Evolutionary conservation across 2,797 vertebrate species (phyloP), one percentile per base, ranked within the genome.

Genomic region (Thaleichthys pacificus): DNA sequence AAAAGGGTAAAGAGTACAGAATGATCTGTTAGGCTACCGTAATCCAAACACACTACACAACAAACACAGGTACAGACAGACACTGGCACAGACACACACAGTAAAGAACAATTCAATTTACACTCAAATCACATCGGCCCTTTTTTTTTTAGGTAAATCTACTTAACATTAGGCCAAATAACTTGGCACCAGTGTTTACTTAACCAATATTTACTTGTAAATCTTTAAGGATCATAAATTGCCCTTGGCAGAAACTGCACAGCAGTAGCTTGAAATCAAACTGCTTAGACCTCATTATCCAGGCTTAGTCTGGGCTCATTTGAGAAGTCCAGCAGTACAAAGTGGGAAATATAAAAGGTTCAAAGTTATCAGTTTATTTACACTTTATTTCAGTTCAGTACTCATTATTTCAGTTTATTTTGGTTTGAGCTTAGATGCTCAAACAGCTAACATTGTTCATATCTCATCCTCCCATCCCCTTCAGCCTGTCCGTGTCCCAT

Each of bases 201-300:
- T 35, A 22, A 62, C 69, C 77, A 60, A 82, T 83, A 11, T 15
- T 76, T 65, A 82, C 78, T 74, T 78, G 61, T 26, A 85, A 76
- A 69, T 21, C 32, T 81, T 70, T 67, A 47, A 66, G 76, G 63
- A 49, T 61, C 54, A 60, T 19, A 68, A 70, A 70, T 21, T 2
- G 57, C 60, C n/a, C 32, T 32, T 72, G 65, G 62, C 76, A 76
- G 47, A 22, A 38, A 73, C 4, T 51, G 47, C 72, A 71, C 24
- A 28, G 28, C 71, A 78, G 80, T 82, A 80, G 80, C 35, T n/a
- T 56, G 60, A 73, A 76, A 56, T 72, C 28, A 15, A 17, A 14
- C 26, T 2, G 35, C 57, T 77, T 24, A 62, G 38, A 61, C 61
- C 28, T 78, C 57, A 62, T 70, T 38, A 68, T 51, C 24, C 66